A percentile compares a stretch with the other conserved stretches of the same genome.
These are phyloP conservation scores for Coendou prehensilis DNA, from an alignment of 2,797 vertebrate species.

Conservation along the genomic window DNA sequence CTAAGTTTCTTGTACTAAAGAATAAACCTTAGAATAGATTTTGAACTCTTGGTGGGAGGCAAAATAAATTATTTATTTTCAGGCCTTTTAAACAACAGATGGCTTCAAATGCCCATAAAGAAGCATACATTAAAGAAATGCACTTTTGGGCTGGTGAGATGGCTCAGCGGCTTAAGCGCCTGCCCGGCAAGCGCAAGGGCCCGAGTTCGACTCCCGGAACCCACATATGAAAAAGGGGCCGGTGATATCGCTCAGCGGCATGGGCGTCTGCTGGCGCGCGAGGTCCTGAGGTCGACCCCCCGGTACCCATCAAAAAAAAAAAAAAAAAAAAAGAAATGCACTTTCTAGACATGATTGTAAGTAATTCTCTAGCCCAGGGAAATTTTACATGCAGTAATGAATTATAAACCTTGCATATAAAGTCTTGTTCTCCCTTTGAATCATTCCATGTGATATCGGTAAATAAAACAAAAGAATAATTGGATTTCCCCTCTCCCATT, in stretches of 20 bases:
- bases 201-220: too few relatives aligned
- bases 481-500: neutral
- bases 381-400: neutral
- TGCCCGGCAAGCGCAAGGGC: too few relatives aligned
- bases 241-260: too few relatives aligned
- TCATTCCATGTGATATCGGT: neutral
- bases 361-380: neutral
- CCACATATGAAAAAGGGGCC: too few relatives aligned
- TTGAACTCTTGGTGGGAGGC: constrained; percentile 70
- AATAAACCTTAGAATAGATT: constrained; percentile 87
- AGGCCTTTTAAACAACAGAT: constrained; percentile 78
- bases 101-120: constrained; percentile 83
- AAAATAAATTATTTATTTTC: constrained; percentile 73
- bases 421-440: neutral
- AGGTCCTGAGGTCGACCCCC: too few relatives aligned
- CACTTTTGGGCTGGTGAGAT: too few relatives aligned
- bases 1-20: constrained; percentile 87
- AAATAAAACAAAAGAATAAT: neutral
- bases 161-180: too few relatives aligned
- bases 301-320: too few relatives aligned
- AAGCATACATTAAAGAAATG: constrained; percentile 77
- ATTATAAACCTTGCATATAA: neutral
- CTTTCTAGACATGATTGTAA: constrained; percentile 36
- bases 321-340: constrained; percentile 79
- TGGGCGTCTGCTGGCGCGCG: too few relatives aligned